Conservation (phyloP, 2,888 invertebrate genomes). For the Noctua janthe region DNA sequence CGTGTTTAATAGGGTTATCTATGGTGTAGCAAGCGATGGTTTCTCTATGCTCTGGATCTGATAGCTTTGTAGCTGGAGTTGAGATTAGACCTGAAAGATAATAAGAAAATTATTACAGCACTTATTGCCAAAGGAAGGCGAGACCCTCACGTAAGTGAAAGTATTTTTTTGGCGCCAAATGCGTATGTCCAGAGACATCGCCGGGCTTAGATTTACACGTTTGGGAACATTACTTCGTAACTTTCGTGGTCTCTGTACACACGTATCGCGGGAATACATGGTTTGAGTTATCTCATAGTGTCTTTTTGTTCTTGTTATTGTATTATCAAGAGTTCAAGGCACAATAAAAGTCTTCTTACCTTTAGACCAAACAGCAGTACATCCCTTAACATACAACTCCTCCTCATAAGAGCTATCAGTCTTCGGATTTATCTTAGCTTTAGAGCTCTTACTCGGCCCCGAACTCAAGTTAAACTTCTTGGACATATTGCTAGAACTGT, state of each 20-base stretch:
- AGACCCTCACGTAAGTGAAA: neutral
- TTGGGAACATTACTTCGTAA: neutral
- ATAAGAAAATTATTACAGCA: neutral
- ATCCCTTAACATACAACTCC: slow-evolving; percentile 96
- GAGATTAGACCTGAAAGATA: slow-evolving; percentile 87
- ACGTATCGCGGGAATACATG: neutral
- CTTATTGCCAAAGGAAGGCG: neutral
- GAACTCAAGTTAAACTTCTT: slow-evolving; percentile 83
- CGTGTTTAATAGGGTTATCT: slow-evolving; percentile 95
- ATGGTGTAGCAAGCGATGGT: slow-evolving; percentile 94
- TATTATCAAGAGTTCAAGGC: neutral
- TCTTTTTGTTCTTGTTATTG: neutral
- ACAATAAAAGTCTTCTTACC: slow-evolving; percentile 77
- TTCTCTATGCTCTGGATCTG: slow-evolving; percentile 88
- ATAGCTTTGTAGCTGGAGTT: slow-evolving; percentile 86
- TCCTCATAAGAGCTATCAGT: slow-evolving; percentile 92
- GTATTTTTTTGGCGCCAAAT: neutral
- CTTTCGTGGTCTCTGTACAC: neutral
- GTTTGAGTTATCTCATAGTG: too few species aligned
- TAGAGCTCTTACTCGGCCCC: slow-evolving; percentile 69
- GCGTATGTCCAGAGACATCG: neutral
- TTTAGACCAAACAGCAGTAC: slow-evolving; percentile 95
- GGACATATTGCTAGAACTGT: slow-evolving; percentile 87
- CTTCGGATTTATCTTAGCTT: slow-evolving; percentile 80
- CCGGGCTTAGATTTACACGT: neutral